Evolutionary conservation across 1,140 invertebrate genomes (phyloP).

Genomic region (Ditylenchus dipsaci): DNA sequence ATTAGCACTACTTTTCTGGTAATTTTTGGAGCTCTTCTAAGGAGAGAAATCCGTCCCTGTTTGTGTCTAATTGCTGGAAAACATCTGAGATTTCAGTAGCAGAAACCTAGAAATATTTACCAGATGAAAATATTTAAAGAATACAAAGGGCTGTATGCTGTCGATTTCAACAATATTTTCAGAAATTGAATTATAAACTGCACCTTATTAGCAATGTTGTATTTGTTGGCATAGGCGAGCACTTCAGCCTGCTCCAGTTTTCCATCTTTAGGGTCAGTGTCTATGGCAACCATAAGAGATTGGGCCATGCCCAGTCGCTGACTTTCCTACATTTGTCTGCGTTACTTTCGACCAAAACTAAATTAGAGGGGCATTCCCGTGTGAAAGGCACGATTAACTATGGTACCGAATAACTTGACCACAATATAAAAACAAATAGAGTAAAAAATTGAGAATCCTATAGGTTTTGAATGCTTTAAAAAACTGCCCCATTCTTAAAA

Average conservation of each 20-base stretch:
- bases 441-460: too few species aligned
- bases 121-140: too few species aligned
- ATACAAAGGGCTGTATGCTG: too few species aligned
- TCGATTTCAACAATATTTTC: too few species aligned
- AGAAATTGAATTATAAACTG: too few species aligned
- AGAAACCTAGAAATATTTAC: neutral
- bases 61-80: conserved; percentile 5
- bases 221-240: conserved; percentile 1
- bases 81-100: neutral
- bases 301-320: conserved; percentile 14
- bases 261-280: neutral
- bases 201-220: neutral
- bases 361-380: too few species aligned
- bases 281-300: conserved; percentile 19
- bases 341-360: neutral
- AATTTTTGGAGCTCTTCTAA: conserved; percentile 18
- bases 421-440: neutral
- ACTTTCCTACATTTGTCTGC: neutral
- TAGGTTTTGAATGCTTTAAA: too few species aligned
- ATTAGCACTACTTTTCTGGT: conserved; percentile 14
- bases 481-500: too few species aligned
- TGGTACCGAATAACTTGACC: neutral
- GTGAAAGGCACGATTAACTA: neutral
- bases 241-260: neutral
- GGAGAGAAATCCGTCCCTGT: conserved; percentile 12